Evolutionary conservation across 2,113 vertebrate genomes (phyloP).

Genomic region (Herpetotheres cachinnans): DNA sequence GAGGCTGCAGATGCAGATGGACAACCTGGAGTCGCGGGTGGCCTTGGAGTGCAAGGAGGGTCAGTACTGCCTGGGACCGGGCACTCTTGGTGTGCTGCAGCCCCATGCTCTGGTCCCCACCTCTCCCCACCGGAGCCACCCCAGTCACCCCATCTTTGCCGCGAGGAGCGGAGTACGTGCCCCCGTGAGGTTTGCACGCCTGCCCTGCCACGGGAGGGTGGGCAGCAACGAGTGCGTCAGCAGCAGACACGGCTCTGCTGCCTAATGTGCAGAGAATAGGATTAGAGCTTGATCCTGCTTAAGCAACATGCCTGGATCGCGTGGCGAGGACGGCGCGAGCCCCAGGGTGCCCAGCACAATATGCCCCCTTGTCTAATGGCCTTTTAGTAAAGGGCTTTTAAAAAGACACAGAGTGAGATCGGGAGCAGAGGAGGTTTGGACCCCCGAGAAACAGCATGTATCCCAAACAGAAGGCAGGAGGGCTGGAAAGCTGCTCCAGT

Average conservation of each 20-base stretch:
- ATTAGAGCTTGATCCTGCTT: slow-evolving; percentile 13
- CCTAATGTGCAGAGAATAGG: background rate
- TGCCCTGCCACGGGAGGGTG: background rate
- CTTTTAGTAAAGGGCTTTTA: background rate
- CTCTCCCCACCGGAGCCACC: background rate
- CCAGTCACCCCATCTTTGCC: rapidly evolving
- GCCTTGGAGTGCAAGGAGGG: slow-evolving; percentile 98
- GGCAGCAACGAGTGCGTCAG: background rate
- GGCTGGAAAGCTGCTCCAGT: background rate
- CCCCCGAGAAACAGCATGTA: background rate
- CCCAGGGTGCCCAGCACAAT: background rate
- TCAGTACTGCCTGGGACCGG: background rate
- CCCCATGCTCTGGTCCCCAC: rapidly evolving
- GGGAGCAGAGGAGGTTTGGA: background rate
- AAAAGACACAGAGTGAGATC: background rate
- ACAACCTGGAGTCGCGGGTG: slow-evolving; percentile 96
- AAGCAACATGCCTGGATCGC: background rate
- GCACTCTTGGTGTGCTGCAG: rapidly evolving
- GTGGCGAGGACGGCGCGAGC: rapidly evolving
- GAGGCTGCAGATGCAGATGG: slow-evolving; percentile 99
- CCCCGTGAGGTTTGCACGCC: rapidly evolving
- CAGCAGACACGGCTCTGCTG: background rate
- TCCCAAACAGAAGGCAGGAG: background rate
- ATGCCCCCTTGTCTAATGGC: background rate
- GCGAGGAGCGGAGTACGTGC: rapidly evolving